These are phyloP conservation scores for Sialia sialis DNA, from an alignment of 2,113 vertebrate species.

Conservation along the genomic window DNA sequence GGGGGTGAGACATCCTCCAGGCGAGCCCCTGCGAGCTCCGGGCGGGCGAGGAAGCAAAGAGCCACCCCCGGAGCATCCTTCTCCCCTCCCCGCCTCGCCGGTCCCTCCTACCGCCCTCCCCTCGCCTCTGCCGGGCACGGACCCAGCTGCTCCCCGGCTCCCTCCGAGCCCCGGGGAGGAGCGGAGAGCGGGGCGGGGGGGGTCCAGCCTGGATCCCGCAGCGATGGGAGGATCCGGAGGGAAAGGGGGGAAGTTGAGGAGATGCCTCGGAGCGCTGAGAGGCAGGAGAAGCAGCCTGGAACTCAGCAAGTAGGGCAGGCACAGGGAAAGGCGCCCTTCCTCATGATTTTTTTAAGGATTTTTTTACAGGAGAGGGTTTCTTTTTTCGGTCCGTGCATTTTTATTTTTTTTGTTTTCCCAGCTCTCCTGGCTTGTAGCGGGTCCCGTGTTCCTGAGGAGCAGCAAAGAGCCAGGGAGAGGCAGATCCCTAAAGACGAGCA, in stretches of 20 bases:
- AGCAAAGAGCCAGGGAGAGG: background rate
- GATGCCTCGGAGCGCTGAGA: background rate
- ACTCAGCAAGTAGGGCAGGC: background rate
- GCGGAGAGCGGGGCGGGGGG: slow-evolving; percentile 35
- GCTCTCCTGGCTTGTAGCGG: fast-evolving
- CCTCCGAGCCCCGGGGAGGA: slow-evolving; percentile 66
- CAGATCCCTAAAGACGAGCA: background rate
- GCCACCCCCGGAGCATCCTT: slow-evolving; percentile 47
- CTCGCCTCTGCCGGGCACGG: background rate
- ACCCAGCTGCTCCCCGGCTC: background rate
- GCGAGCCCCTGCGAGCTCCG: slow-evolving; percentile 19
- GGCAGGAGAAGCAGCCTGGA: background rate
- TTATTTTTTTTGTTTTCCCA: background rate
- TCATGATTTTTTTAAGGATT: fast-evolving
- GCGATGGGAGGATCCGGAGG: background rate
- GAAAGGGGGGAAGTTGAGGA: background rate
- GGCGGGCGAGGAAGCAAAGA: background rate
- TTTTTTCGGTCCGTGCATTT: background rate
- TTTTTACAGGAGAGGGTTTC: background rate
- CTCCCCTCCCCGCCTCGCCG: slow-evolving; percentile 19
- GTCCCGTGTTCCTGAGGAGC: background rate
- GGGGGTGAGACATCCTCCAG: slow-evolving; percentile 59
- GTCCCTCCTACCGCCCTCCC: slow-evolving; percentile 58
- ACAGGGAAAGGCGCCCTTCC: background rate
- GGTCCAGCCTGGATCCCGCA: background rate